Evolutionary conservation across 1,140 invertebrate species (phyloP).

Genomic region (Conus betulinus): DNA sequence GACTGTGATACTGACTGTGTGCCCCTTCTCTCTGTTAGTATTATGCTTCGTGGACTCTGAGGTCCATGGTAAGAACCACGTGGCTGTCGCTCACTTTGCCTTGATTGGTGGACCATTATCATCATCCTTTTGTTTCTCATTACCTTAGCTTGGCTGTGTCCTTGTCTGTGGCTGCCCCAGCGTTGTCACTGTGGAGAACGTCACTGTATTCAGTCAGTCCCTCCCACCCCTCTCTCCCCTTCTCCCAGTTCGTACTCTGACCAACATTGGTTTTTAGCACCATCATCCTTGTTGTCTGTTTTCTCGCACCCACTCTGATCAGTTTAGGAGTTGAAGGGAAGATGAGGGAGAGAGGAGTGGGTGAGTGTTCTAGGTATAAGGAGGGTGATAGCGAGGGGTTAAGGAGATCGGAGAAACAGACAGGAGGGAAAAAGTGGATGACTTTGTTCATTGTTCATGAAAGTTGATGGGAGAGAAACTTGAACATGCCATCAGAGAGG

Average conservation of each 20-base stretch:
- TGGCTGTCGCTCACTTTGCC: neutral
- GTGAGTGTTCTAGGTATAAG: neutral
- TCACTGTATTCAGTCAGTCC: too few species aligned
- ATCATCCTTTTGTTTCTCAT: neutral
- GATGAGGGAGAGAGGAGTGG: neutral
- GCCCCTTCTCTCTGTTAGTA: constrained; percentile 59
- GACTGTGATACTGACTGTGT: neutral
- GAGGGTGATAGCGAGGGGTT: neutral
- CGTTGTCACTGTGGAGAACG: neutral
- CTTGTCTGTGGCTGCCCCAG: neutral
- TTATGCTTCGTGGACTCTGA: constrained; percentile 63
- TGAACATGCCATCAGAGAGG: too few species aligned
- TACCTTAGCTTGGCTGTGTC: neutral
- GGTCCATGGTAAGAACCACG: constrained; percentile 66
- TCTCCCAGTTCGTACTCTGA: neutral
- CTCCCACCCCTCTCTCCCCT: too few species aligned
- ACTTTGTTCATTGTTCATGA: too few species aligned
- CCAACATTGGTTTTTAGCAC: neutral
- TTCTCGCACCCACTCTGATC: neutral
- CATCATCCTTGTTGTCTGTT: neutral
- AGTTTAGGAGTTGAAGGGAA: neutral
- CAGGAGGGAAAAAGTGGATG: neutral
- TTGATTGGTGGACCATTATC: neutral
- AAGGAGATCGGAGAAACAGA: neutral
- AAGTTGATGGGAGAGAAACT: too few species aligned